These are phyloP conservation scores for Lamellibrachia luymesi DNA, from an alignment of 1,140 invertebrate genomes.

Conservation along the genomic window DNA sequence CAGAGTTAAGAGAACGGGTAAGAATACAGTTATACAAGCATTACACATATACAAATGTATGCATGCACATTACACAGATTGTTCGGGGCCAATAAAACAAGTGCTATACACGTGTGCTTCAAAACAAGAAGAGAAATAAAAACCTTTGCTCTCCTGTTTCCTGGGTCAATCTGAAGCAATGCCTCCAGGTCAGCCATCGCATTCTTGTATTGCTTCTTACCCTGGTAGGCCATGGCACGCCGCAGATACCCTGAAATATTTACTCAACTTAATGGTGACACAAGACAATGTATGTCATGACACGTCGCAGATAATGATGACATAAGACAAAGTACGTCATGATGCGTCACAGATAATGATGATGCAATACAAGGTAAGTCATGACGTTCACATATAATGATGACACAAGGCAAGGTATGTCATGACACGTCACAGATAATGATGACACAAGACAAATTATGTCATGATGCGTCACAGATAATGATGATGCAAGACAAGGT, in stretches of 20 bases:
- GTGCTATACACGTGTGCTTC: not conserved
- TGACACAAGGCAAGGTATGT: too few relatives aligned
- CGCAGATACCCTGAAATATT: constrained; percentile 40
- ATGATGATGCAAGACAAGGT: too few relatives aligned
- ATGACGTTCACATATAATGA: too few relatives aligned
- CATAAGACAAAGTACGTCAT: not conserved
- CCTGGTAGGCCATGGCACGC: constrained; percentile 46
- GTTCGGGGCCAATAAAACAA: not conserved
- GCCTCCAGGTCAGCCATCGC: constrained; percentile 40
- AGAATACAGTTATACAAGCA: too few relatives aligned
- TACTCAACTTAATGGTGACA: constrained; percentile 7
- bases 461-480: too few relatives aligned
- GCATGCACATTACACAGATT: too few relatives aligned
- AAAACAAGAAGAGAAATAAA: not conserved
- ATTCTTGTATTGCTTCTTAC: constrained; percentile 35
- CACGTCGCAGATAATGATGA: not conserved
- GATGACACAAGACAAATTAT: not conserved
- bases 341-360: not conserved
- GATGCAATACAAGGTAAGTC: not conserved
- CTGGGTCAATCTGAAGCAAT: constrained; percentile 44
- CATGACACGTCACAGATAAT: too few relatives aligned
- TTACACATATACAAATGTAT: too few relatives aligned
- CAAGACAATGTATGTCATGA: too few relatives aligned
- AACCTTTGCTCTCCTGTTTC: constrained; percentile 49
- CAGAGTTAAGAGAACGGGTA: too few relatives aligned